Percentiles rank a stretch among this genome's conserved stretches.
Conservation (phyloP, 2,888 invertebrate genomes). For the Drosophila cyrtoloma region DNA sequence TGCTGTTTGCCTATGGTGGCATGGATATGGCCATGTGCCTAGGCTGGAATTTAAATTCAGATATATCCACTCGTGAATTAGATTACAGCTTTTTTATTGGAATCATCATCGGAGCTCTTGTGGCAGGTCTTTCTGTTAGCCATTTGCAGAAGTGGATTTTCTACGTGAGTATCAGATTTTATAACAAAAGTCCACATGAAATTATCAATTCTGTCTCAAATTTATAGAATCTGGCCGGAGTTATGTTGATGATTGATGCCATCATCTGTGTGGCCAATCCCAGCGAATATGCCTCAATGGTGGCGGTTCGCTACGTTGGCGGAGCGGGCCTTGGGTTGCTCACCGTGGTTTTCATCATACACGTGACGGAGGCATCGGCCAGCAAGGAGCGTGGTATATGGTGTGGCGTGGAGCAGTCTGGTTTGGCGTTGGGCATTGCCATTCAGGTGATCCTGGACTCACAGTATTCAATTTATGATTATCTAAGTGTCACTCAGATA, state of each 20-base stretch:
- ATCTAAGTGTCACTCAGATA: constrained; percentile 44
- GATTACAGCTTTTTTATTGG: constrained; percentile 79
- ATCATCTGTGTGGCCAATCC: constrained; percentile 69
- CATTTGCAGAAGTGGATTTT: constrained; percentile 55
- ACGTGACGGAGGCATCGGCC: constrained; percentile 67
- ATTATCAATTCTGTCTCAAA: not conserved
- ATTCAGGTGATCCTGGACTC: constrained; percentile 67
- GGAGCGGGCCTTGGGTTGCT: constrained; percentile 76
- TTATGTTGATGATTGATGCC: constrained; percentile 67
- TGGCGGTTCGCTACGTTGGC: constrained; percentile 76
- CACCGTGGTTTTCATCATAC: constrained; percentile 69
- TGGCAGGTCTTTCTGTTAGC: constrained; percentile 49
- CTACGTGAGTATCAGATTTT: constrained; percentile 51
- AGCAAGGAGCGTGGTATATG: constrained; percentile 60
- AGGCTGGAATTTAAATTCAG: constrained; percentile 56
- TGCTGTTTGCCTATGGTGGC: constrained; percentile 67
- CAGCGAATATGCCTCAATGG: constrained; percentile 50
- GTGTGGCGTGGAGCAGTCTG: constrained; percentile 66
- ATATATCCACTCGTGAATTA: constrained; percentile 44
- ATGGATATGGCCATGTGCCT: constrained; percentile 75
- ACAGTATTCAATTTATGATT: constrained; percentile 30
- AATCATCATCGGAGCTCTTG: constrained; percentile 70
- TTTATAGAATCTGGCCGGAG: constrained; percentile 41
- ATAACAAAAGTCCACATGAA: not conserved
- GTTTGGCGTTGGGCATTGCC: constrained; percentile 67